phyloP scores from a whole-genome alignment of 2,888 invertebrate genomes.

The Toxonevra muliebris region DNA sequence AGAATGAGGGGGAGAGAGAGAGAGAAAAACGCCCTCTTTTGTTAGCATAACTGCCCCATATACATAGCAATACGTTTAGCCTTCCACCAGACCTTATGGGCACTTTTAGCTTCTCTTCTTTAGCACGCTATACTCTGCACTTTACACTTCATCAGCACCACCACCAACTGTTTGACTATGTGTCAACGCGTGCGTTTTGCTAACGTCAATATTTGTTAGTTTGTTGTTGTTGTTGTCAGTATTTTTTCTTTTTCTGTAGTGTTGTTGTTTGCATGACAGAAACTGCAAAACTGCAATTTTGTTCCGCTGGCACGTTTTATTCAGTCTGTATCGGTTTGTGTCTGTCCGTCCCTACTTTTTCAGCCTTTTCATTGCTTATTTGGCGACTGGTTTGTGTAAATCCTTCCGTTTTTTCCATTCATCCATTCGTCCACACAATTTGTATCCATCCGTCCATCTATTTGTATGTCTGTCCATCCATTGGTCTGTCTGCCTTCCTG shows the following conservation, averaged over 20 bases:
- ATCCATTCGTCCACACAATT: conserved; percentile 17
- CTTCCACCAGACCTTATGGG: neutral
- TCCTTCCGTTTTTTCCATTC: conserved; percentile 11
- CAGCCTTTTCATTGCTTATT: conserved; percentile 1
- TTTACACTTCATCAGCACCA: neutral
- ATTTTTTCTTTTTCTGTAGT: conserved; percentile 5
- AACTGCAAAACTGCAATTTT: conserved; percentile 11
- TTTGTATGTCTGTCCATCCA: conserved; percentile 21
- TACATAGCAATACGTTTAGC: too few relatives aligned
- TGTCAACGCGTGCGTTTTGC: neutral
- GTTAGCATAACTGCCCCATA: too few relatives aligned
- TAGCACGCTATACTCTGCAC: neutral
- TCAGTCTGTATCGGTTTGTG: neutral
- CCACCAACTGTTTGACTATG: conserved; percentile 1
- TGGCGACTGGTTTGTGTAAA: neutral
- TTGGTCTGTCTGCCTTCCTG: conserved; percentile 19
- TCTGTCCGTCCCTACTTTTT: neutral
- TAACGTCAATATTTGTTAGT: conserved; percentile 29
- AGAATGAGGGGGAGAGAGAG: too few relatives aligned
- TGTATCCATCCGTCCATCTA: conserved; percentile 16
- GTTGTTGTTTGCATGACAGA: neutral
- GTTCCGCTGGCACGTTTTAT: conserved; percentile 21
- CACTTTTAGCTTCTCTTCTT: neutral
- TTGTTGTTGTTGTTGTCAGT: conserved; percentile 15
- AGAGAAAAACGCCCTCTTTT: too few relatives aligned